Evolutionary conservation across 2,888 invertebrate genomes (phyloP).

Genomic region (Entomobrya multifasciata): DNA sequence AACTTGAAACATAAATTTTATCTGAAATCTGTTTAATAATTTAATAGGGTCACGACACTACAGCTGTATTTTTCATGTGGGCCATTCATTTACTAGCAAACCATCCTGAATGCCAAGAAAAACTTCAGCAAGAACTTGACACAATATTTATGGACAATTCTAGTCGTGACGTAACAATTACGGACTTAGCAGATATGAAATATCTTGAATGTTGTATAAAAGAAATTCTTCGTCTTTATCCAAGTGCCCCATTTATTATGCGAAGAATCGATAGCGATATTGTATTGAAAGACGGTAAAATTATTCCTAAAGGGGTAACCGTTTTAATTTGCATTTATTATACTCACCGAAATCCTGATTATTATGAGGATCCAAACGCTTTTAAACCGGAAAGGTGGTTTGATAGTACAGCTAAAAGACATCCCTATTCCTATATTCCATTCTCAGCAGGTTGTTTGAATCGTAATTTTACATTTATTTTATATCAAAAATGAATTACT

Average conservation of each 20-base stretch:
- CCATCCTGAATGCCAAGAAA: conserved; percentile 74
- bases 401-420: conserved; percentile 70
- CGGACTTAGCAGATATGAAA: conserved; percentile 81
- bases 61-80: conserved; percentile 72
- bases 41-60: conserved; percentile 75
- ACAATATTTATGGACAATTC: conserved; percentile 67
- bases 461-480: no score
- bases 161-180: conserved; percentile 57
- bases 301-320: conserved; percentile 59
- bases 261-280: conserved; percentile 80
- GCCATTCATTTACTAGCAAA: conserved; percentile 69
- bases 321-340: conserved; percentile 51
- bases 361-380: conserved; percentile 73
- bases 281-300: conserved; percentile 77
- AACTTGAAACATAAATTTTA: not conserved
- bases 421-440: conserved; percentile 79
- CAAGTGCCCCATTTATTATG: conserved; percentile 81
- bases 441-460: no score
- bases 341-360: conserved; percentile 67
- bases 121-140: conserved; percentile 68
- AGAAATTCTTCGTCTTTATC: conserved; percentile 81
- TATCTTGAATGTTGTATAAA: conserved; percentile 81
- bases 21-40: no score
- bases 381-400: conserved; percentile 76
- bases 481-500: no score